Evolutionary conservation across 2,888 invertebrate genomes (phyloP), one percentile per base, ranked within the genome.

Genomic region (Drosophila leonis): DNA sequence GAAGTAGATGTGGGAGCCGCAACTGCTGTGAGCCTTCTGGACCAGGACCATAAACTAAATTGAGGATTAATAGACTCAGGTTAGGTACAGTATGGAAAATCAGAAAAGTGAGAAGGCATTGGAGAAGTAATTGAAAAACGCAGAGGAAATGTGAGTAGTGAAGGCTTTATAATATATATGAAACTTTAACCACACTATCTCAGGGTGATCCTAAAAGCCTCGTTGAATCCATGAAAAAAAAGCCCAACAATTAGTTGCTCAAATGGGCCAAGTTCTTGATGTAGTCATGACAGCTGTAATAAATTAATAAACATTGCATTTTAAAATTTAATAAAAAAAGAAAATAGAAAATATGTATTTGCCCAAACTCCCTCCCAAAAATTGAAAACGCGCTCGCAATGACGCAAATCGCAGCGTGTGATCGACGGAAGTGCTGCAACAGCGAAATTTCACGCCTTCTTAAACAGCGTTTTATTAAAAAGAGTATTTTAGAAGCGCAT

Each of bases 381-480:
- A 29, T n/a, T 54, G 24, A 56, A 52, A 63, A n/a, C 41, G 61
- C 49, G 61, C 59, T 56, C 49, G 63, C 65, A 69, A 61, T 66
- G 59, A 73, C 20, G 69, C 65, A 63, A 65, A 63, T 62, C 85
- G 29, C 84, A 72, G 79, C 83, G 69, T 79, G 77, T 64, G 77
- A 71, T 70, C 79, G 61, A 33, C 77, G 80, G 62, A 75, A 89
- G 82, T 75, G 74, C 70, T 79, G 78, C 72, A 79, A 82, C 78
- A 77, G 77, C 72, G 73, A 77, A 80, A 80, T 90, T 90, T 90
- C 87, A 90, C 90, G 90, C 90, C 90, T 90, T 89, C 90, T 83
- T 90, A 85, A 88, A 87, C 89, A 82, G 72, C 79, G 71, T 90
- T 88, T 88, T 88, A 90, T 83, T 87, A 90, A 88, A 88, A 82